Conservation (phyloP, 1,140 invertebrate species). For the Caenorhabditis inopinata region DNA sequence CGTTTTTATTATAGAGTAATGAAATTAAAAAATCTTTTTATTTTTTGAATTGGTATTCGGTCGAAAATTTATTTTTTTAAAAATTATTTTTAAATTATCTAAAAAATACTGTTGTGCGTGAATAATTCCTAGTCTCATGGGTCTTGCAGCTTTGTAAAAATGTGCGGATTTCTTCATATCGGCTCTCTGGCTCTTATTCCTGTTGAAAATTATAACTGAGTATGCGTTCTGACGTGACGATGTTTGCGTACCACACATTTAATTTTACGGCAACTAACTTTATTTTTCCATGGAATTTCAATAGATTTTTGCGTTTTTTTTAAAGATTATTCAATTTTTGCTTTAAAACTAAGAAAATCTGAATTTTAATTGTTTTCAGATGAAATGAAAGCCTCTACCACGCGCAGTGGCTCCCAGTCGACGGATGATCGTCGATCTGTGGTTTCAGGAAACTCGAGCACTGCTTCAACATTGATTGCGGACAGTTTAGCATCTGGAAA, state of each 20-base stretch:
- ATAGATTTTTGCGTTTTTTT: background rate
- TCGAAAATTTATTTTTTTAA: no score
- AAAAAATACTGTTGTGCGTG: no score
- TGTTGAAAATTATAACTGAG: no score
- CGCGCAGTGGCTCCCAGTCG: background rate
- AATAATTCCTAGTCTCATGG: no score
- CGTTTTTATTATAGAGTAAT: no score
- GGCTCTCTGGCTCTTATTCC: no score
- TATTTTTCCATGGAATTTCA: background rate
- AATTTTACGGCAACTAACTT: background rate
- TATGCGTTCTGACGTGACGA: background rate
- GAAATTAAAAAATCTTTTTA: no score
- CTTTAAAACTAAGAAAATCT: background rate
- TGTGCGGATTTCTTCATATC: no score
- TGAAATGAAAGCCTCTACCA: conserved; percentile 1
- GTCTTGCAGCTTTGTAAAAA: no score
- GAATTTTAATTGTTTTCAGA: background rate
- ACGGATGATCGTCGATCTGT: conserved; percentile 36
- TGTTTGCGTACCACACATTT: background rate
- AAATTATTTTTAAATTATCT: no score
- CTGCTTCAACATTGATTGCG: conserved; percentile 23
- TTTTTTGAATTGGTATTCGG: no score
- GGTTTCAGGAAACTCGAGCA: conserved; percentile 27
- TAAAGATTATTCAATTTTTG: background rate
- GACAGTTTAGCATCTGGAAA: background rate